phyloP scores from a whole-genome alignment of 2,888 invertebrate genomes.

The Tetragonula carbonaria region DNA sequence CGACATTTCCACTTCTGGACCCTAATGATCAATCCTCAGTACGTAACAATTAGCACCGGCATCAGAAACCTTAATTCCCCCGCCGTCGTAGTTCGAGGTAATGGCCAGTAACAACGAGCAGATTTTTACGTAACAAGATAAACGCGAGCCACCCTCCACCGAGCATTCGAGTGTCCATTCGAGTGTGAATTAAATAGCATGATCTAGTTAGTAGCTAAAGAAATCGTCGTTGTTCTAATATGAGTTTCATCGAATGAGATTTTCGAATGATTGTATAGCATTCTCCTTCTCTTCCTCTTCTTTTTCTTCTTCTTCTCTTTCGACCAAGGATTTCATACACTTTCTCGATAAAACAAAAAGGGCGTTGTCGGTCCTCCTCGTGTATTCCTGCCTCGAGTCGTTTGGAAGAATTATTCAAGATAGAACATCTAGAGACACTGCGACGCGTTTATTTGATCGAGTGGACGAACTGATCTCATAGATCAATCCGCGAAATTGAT shows the following conservation, averaged over 20 bases:
- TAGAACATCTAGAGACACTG: neutral
- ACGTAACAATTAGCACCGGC: conserved; percentile 52
- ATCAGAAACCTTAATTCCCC: conserved; percentile 22
- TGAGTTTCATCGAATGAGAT: too few relatives aligned
- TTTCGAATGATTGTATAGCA: too few relatives aligned
- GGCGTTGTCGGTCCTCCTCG: neutral
- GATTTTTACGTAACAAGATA: conserved; percentile 44
- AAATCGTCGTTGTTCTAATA: neutral
- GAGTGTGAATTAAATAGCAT: conserved; percentile 24
- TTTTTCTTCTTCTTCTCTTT: neutral
- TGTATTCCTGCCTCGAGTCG: conserved; percentile 3
- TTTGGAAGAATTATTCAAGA: conserved; percentile 7
- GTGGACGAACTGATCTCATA: neutral
- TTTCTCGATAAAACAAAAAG: neutral
- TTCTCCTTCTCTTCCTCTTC: neutral
- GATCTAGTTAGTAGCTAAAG: conserved; percentile 18
- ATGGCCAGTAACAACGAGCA: conserved; percentile 35
- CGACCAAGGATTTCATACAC: neutral
- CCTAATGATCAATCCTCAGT: conserved; percentile 61
- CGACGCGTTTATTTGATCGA: neutral
- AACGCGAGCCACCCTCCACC: conserved; percentile 12
- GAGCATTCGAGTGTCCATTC: conserved; percentile 18
- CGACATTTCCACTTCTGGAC: conserved; percentile 67
- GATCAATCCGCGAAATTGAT: conserved; percentile 18
- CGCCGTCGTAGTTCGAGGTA: conserved; percentile 20